Evolutionary conservation across 2,797 vertebrate species (phyloP).

Genomic region (Myotis daubentonii): DNA sequence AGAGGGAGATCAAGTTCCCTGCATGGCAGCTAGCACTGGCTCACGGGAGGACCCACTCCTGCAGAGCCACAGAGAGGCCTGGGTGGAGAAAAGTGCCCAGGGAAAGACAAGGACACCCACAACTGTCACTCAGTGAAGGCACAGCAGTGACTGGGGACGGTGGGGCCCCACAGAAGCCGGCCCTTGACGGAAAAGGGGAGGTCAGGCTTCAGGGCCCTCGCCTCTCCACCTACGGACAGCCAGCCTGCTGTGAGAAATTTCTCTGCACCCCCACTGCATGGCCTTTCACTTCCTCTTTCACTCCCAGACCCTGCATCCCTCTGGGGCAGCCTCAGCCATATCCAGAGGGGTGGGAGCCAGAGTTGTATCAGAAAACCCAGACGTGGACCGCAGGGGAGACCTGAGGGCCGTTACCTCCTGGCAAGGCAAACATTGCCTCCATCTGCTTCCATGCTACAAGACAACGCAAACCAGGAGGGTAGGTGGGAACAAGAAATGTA

Average conservation of each 20-base stretch:
- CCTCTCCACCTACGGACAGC: background rate
- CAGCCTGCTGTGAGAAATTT: background rate
- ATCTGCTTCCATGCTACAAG: background rate
- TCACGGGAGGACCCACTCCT: background rate
- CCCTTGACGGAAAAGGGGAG: background rate
- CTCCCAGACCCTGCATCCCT: background rate
- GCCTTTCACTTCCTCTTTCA: background rate
- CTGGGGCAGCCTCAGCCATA: background rate
- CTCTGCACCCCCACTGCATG: background rate
- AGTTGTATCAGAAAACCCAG: background rate
- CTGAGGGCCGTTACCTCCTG: background rate
- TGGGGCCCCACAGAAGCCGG: accelerated
- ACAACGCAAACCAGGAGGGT: background rate
- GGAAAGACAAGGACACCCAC: background rate
- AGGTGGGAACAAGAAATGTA: background rate
- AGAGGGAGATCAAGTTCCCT: background rate
- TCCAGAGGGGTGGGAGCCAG: background rate
- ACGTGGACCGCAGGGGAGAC: background rate
- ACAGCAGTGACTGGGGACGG: background rate
- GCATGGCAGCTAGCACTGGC: background rate
- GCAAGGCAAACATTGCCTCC: background rate
- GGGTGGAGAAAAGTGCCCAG: background rate
- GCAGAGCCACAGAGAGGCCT: background rate
- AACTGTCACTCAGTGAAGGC: background rate
- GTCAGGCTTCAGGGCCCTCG: background rate